Evolutionary conservation across 1,140 invertebrate species (phyloP), one percentile per base, ranked within the genome.

Genomic region (Rhynchophorus ferrugineus): DNA sequence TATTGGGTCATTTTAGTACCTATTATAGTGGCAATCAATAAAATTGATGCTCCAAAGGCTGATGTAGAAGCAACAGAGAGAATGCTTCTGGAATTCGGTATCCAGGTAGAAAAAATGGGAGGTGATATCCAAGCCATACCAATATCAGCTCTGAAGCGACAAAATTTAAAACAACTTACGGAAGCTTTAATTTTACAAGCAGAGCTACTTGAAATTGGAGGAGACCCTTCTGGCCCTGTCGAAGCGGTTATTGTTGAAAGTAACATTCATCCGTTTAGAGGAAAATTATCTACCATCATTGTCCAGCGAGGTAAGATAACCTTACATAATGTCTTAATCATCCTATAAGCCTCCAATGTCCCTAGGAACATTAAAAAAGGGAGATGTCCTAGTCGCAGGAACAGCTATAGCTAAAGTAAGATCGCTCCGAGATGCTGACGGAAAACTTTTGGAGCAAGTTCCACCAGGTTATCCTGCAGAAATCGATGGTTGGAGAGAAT

Each of bases 1-100:
- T 41, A 39, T 39, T 8, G 3, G 29, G 7, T 39, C 39, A 16
- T 78, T 78, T 17, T 73, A 84, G 92, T 98, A 58, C 94, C 95
- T 0, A 87, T 99, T 2, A 84, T 99, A 61, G 91, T 99, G 39
- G 96, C 96, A n/a, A 87, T 99, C 39, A 99, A 99, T 71, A 99
- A 99, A 78, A 94, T 97, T 60, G 97, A 99, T 72, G 94, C 95
- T 66, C 81, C 82, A 42, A 79, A 81, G 65, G 88, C 87, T 50
- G 79, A 98, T 77, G 80, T 91, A 73, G 79, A 86, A 54, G 73
- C 75, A 50, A 84, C 89, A 5, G 83, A 91, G 63, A 69, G 75
- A 39, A 84, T 85, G 70, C 73, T 99, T 7, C 69, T 81, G 0
- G 74, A 84, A 61, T 73, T 87, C 62, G 91, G 89, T 8, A 74